These are phyloP conservation scores for Calliphora vomitoria DNA, from an alignment of 2,888 invertebrate species.

Conservation along the genomic window DNA sequence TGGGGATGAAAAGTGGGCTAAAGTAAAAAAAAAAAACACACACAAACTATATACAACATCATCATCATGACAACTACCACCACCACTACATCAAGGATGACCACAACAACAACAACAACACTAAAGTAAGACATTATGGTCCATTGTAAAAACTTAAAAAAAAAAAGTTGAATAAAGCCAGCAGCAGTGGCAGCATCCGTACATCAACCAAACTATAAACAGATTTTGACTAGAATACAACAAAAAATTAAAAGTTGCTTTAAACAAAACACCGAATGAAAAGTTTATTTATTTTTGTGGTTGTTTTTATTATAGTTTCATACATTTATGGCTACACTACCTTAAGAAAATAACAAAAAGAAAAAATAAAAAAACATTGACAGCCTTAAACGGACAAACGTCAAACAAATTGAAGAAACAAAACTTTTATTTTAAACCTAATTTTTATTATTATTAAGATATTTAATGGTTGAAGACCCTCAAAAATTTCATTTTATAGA, in stretches of 20 bases:
- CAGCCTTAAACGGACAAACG: constrained; percentile 71
- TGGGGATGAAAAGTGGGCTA: constrained; percentile 84
- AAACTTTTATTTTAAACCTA: constrained; percentile 67
- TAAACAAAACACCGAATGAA: constrained; percentile 15
- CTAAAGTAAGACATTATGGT: constrained; percentile 66
- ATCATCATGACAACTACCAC: constrained; percentile 54
- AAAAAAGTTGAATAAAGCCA: constrained; percentile 44
- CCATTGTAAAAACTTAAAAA: constrained; percentile 65
- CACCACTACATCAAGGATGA: constrained; percentile 72
- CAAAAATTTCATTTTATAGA: neutral
- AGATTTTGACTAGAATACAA: constrained; percentile 67
- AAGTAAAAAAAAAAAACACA: constrained; percentile 66
- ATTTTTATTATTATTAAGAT: constrained; percentile 9
- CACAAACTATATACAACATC: constrained; percentile 65
- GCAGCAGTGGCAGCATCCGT: constrained; percentile 54
- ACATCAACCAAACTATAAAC: constrained; percentile 67
- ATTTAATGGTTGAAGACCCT: neutral
- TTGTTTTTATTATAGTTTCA: constrained; percentile 30
- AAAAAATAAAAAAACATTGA: constrained; percentile 57
- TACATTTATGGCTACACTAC: constrained; percentile 35
- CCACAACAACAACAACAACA: constrained; percentile 71
- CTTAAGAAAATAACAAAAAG: constrained; percentile 14
- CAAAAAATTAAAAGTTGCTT: constrained; percentile 61
- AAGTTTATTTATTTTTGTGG: constrained; percentile 30
- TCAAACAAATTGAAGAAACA: constrained; percentile 59